phyloP scores from a whole-genome alignment of 2,888 invertebrate genomes.

The Terebella lapidaria region DNA sequence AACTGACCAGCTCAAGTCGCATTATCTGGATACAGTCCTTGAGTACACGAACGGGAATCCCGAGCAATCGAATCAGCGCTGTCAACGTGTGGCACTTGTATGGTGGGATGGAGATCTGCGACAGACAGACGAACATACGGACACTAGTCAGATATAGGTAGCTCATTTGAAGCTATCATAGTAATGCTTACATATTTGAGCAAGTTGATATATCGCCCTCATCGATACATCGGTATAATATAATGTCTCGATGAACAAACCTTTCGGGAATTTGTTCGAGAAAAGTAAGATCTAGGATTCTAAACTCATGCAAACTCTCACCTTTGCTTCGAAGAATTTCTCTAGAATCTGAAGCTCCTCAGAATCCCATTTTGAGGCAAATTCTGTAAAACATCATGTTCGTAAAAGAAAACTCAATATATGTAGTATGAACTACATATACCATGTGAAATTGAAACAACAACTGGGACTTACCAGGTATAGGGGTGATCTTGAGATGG shows the following conservation, averaged over 20 bases:
- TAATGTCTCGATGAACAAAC: too few species aligned
- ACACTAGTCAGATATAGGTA: too few species aligned
- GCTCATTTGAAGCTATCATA: too few species aligned
- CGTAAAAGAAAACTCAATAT: too few species aligned
- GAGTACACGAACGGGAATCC: constrained; percentile 78
- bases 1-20: constrained; percentile 61
- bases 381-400: background rate
- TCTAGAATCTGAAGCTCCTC: constrained; percentile 86
- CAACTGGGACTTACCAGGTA: constrained; percentile 60
- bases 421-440: too few species aligned
- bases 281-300: too few species aligned
- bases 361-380: constrained; percentile 73
- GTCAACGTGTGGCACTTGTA: constrained; percentile 84
- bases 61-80: constrained; percentile 79
- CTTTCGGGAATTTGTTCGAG: too few species aligned
- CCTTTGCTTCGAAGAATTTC: constrained; percentile 78
- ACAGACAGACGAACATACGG: background rate
- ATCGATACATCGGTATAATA: too few species aligned
- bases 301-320: too few species aligned
- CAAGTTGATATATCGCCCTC: too few species aligned
- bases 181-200: too few species aligned
- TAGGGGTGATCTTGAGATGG: constrained; percentile 74
- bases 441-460: too few species aligned
- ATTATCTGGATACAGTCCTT: constrained; percentile 89
- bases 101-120: constrained; percentile 77